These are phyloP conservation scores for Drosophila lowei DNA, from an alignment of 1,140 invertebrate species.

Conservation along the genomic window DNA sequence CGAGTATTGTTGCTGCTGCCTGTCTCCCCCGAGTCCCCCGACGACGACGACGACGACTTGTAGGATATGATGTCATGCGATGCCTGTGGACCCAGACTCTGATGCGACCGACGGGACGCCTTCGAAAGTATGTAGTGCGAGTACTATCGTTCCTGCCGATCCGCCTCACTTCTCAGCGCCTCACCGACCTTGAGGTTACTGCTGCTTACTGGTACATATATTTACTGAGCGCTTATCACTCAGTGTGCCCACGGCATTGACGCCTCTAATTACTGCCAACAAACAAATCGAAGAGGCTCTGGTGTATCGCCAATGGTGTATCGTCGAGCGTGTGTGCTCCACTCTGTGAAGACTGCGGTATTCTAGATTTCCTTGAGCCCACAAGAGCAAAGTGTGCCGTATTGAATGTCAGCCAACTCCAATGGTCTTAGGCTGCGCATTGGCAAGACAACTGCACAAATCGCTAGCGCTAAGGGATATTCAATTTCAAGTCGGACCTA, in stretches of 20 bases:
- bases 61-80: too few species aligned
- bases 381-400: conserved; percentile 5
- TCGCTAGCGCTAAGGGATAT: not conserved
- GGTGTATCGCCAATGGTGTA: too few species aligned
- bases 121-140: too few species aligned
- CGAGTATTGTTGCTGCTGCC: conserved; percentile 46
- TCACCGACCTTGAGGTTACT: conserved; percentile 5
- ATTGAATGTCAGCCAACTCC: conserved; percentile 9
- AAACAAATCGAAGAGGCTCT: not conserved
- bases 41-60: conserved; percentile 38
- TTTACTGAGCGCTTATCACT: not conserved
- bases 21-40: conserved; percentile 35
- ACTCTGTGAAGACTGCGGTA: not conserved
- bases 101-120: too few species aligned
- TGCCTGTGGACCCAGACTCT: too few species aligned
- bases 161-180: too few species aligned
- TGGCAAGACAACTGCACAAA: too few species aligned
- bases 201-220: not conserved
- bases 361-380: conserved; percentile 31
- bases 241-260: not conserved
- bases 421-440: too few species aligned
- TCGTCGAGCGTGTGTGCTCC: not conserved
- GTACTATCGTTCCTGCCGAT: too few species aligned
- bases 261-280: conserved; percentile 1
- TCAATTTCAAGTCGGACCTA: not conserved